These are phyloP conservation scores for Diadophis punctatus DNA, from an alignment of 2,113 vertebrate genomes.

Conservation along the genomic window DNA sequence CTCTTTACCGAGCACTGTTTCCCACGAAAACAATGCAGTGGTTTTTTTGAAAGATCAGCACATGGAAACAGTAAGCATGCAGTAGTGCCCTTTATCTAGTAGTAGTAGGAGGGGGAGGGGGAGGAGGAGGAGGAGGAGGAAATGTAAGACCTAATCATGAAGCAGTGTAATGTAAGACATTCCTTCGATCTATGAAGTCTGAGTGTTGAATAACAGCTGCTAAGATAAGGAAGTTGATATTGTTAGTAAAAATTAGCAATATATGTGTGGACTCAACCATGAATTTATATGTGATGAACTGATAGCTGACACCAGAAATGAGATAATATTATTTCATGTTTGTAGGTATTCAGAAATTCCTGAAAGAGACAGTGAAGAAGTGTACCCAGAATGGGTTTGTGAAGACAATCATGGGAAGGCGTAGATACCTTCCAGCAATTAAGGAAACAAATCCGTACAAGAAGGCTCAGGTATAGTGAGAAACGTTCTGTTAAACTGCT, in stretches of 20 bases:
- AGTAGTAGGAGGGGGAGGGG: too few relatives aligned
- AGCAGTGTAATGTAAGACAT: neutral
- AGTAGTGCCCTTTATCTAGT: neutral
- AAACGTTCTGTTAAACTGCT: neutral
- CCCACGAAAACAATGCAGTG: neutral
- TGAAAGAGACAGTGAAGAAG: constrained; percentile 84
- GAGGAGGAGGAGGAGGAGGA: too few relatives aligned
- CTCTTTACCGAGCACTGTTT: neutral
- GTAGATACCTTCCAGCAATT: constrained; percentile 89
- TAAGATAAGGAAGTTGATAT: neutral
- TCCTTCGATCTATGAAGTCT: neutral
- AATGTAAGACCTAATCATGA: neutral
- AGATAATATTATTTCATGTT: constrained; percentile 34
- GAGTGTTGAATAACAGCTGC: neutral
- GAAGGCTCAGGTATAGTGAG: constrained; percentile 83
- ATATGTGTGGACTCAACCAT: neutral
- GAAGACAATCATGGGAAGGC: constrained; percentile 88
- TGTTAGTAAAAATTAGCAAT: neutral
- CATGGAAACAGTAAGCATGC: neutral
- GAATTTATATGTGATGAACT: neutral
- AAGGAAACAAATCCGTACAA: constrained; percentile 78
- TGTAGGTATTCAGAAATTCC: constrained; percentile 86
- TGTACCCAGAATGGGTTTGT: constrained; percentile 88
- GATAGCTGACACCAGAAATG: neutral
- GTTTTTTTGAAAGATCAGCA: neutral